Conservation (phyloP, 92 coral and sea anemone species). For the Palythoa caribaeorum region DNA sequence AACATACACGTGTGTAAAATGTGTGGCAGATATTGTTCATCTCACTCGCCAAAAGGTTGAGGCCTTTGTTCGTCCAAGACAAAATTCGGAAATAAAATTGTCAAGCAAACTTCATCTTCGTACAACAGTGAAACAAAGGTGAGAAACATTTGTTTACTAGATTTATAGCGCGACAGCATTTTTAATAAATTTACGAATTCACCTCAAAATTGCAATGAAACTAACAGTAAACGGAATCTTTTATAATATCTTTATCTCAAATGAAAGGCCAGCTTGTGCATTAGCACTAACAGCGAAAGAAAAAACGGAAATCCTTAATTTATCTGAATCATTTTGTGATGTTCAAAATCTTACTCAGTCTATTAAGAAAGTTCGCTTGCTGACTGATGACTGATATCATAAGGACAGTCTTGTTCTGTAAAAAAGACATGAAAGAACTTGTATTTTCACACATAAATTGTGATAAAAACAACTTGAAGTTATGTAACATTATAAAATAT, state of each 20-base stretch:
- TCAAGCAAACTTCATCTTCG: neutral
- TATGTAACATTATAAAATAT: neutral
- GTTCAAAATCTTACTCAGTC: neutral
- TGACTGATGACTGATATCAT: neutral
- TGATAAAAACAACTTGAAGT: conserved; percentile 1
- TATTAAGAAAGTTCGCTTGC: neutral
- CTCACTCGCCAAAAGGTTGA: neutral
- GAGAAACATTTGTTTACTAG: neutral
- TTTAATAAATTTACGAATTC: conserved; percentile 4
- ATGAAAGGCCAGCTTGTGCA: conserved; percentile 9
- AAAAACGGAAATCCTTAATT: neutral
- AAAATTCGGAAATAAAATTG: neutral
- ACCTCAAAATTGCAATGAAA: neutral
- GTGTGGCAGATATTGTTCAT: conserved; percentile 32
- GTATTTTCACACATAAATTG: neutral
- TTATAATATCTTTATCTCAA: neutral
- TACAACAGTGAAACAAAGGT: conserved; percentile 7
- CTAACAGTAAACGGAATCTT: neutral
- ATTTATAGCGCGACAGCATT: neutral
- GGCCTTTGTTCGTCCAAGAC: neutral
- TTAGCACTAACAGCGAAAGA: neutral
- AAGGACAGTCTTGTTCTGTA: neutral
- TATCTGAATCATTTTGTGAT: neutral
- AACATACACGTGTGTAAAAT: conserved; percentile 33
- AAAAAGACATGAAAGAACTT: neutral